phyloP scores from a whole-genome alignment of 2,888 invertebrate species.

The Thera britannica region DNA sequence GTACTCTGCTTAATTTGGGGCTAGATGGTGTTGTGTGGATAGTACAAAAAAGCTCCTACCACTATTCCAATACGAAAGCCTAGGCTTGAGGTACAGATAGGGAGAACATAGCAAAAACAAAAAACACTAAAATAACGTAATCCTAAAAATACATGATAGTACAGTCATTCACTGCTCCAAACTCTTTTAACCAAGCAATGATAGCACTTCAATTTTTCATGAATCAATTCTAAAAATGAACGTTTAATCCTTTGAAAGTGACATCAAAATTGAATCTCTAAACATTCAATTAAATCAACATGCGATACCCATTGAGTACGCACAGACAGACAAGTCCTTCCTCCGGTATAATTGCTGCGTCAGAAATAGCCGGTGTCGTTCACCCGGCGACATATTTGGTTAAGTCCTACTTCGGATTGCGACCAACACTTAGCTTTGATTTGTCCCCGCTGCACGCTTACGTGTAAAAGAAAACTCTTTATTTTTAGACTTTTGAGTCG shows the following conservation, averaged over 20 bases:
- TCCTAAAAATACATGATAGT: too few relatives aligned
- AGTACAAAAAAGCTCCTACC: too few relatives aligned
- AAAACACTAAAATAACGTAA: too few relatives aligned
- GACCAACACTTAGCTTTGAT: slow-evolving; percentile 38
- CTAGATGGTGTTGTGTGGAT: too few relatives aligned
- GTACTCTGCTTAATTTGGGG: too few relatives aligned
- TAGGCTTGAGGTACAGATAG: too few relatives aligned
- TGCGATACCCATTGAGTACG: slow-evolving; percentile 35
- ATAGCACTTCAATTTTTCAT: background rate
- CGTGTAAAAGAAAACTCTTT: slow-evolving; percentile 1
- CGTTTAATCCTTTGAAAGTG: slow-evolving; percentile 15
- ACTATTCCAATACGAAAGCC: too few relatives aligned
- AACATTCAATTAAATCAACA: slow-evolving; percentile 34
- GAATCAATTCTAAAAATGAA: slow-evolving; percentile 12
- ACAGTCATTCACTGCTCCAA: too few relatives aligned
- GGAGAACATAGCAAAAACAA: too few relatives aligned
- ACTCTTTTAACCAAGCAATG: too few relatives aligned
- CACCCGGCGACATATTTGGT: slow-evolving; percentile 66
- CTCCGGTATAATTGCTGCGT: slow-evolving; percentile 58
- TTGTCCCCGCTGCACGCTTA: slow-evolving; percentile 29
- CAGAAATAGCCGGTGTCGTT: slow-evolving; percentile 65
- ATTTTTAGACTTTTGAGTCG: background rate
- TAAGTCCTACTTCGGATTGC: slow-evolving; percentile 43
- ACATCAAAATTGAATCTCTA: slow-evolving; percentile 26
- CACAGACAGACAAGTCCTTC: slow-evolving; percentile 50